Percentiles rank a stretch among this genome's conserved stretches.
phyloP scores from a whole-genome alignment of 92 coral and sea anemone species.

The Zoanthus solanderi region DNA sequence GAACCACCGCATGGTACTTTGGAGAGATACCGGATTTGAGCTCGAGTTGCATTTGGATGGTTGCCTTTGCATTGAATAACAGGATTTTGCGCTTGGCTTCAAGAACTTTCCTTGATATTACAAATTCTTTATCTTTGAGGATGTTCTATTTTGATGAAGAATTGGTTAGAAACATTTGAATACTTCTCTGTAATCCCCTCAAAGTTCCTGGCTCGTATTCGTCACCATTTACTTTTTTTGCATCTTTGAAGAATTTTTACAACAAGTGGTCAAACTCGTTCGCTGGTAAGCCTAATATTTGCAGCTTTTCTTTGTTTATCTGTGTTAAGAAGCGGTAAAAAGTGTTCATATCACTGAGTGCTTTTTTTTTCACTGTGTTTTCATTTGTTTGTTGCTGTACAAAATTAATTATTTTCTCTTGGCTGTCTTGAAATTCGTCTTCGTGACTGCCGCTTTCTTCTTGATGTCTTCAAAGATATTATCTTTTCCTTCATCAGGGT shows the following conservation, averaged over 20 bases:
- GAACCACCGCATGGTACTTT: constrained; percentile 62
- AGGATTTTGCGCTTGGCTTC: constrained; percentile 61
- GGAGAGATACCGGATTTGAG: constrained; percentile 55
- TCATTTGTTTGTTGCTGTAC: constrained; percentile 36
- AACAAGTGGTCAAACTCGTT: constrained; percentile 60
- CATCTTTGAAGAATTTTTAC: constrained; percentile 53
- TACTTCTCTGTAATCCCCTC: constrained; percentile 46
- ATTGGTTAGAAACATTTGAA: constrained; percentile 41
- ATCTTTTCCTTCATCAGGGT: constrained; percentile 46
- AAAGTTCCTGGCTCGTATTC: constrained; percentile 54
- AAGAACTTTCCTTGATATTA: constrained; percentile 49
- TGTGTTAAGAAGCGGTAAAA: constrained; percentile 50
- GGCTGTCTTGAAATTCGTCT: constrained; percentile 47
- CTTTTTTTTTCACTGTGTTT: constrained; percentile 41
- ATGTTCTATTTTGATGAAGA: constrained; percentile 36
- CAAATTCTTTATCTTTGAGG: constrained; percentile 49
- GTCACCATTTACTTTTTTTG: constrained; percentile 46
- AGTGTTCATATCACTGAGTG: constrained; percentile 45
- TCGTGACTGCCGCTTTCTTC: constrained; percentile 27
- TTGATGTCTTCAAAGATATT: neutral
- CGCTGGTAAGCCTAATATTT: constrained; percentile 56
- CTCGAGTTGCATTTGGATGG: constrained; percentile 44
- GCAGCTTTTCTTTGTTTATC: constrained; percentile 48
- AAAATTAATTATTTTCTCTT: constrained; percentile 48
- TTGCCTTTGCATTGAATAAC: constrained; percentile 58